Evolutionary conservation across 2,113 vertebrate genomes (phyloP), one percentile per base, ranked within the genome.

Genomic region (Percopsis transmontana): DNA sequence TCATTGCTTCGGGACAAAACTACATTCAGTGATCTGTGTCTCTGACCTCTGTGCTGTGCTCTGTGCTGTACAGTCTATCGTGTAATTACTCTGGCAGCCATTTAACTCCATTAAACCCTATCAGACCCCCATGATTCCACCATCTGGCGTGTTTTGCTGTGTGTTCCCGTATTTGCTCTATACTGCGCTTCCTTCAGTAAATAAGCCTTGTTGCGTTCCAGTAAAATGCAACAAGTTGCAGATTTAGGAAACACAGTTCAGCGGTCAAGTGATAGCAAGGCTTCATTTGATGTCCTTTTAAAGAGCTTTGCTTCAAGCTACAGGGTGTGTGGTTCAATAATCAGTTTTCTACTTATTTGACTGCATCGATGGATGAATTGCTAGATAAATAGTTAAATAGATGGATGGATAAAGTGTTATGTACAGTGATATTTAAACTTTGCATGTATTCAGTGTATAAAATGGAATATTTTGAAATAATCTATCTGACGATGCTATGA

Each of bases 401-500:
- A 33, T 33, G 27, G 27, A 33, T 33, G 14, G 3, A 14, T 48
- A 2, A 45, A 23, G n/a, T 23, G 3, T 16, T 53, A 57, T 63
- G 27, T 15, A 13, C 3, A 13, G 42, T 44, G 42, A 44, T 3
- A 14, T 20, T 20, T 0, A 51, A 51, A 10, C 6, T 19, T 19
- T 4, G n/a, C 18, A 7, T 51, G n/a, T 21, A 13, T 19, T 67
- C 8, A 9, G 45, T 45, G 48, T 13, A 65, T 56, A 63, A 23
- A 20, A 68, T 70, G 66, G 63, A 56, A 45, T 59, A 63, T 16
- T 20, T 23, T 69, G 62, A 73, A 62, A 18, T 77, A 80, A 86
- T 86, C 84, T 76, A 13, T 74, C 67, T 70, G 75, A 76, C 62
- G 63, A 76, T 39, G 67, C 62, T 53, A 76, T 76, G 54, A 84